A percentile compares a stretch with the other conserved stretches of the same genome.
Evolutionary conservation across 2,113 vertebrate genomes (phyloP).

Genomic region (Onychostoma macrolepis): DNA sequence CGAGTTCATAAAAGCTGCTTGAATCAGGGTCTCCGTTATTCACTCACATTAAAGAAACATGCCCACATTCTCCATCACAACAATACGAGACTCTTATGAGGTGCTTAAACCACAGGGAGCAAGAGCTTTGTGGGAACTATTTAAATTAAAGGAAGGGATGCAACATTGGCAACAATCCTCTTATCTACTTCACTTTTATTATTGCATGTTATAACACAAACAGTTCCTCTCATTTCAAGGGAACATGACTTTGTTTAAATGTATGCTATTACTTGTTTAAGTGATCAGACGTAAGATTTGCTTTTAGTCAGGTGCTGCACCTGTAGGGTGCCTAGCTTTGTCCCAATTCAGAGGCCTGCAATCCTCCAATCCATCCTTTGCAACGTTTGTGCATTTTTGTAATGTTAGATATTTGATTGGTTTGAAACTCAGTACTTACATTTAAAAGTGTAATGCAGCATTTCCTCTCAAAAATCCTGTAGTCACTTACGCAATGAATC

Average conservation of each 20-base stretch:
- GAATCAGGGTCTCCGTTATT: neutral
- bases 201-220: neutral
- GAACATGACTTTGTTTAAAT: neutral
- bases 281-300: neutral
- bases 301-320: neutral
- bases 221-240: neutral
- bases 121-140: neutral
- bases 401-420: too few relatives aligned
- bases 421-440: neutral
- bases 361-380: too few relatives aligned
- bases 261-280: neutral
- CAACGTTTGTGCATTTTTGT: too few relatives aligned
- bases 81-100: neutral
- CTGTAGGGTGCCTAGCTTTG: neutral
- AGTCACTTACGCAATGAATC: neutral
- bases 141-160: neutral
- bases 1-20: constrained; percentile 3
- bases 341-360: too few relatives aligned
- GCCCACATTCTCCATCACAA: constrained; percentile 4
- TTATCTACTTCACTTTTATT: neutral
- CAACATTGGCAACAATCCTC: neutral
- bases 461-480: neutral
- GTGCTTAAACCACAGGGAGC: neutral
- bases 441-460: too few relatives aligned
- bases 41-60: neutral